A percentile compares a stretch with the other conserved stretches of the same genome.
Evolutionary conservation across 2,113 vertebrate species (phyloP).

Genomic region (Paedocypris sp.): DNA sequence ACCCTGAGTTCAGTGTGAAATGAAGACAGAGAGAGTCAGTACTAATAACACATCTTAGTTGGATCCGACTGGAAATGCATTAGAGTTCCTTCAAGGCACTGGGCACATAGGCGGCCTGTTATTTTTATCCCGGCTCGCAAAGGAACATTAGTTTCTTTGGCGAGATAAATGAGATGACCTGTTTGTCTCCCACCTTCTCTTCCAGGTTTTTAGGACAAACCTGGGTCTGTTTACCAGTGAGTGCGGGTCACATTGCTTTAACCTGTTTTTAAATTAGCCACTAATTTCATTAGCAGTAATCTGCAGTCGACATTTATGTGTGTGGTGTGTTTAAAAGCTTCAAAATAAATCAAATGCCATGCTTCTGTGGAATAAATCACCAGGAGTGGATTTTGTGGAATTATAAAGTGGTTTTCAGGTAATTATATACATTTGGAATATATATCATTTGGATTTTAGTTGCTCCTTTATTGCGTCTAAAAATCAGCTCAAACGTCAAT

Average conservation of each 20-base stretch:
- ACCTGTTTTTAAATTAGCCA: slow-evolving; percentile 37
- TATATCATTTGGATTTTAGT: too few species aligned
- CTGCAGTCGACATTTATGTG: slow-evolving; percentile 4
- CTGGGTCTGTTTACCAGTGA: slow-evolving; percentile 8
- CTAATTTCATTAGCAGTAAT: slow-evolving; percentile 26
- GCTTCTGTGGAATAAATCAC: slow-evolving; percentile 44
- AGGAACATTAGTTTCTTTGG: slow-evolving; percentile 51
- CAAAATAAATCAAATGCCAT: too few species aligned
- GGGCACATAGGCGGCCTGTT: slow-evolving; percentile 47
- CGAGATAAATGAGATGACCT: slow-evolving; percentile 59
- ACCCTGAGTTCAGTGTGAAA: slow-evolving; percentile 15
- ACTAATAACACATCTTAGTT: slow-evolving; percentile 36
- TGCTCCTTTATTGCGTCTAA: too few species aligned
- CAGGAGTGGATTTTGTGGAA: slow-evolving; percentile 50
- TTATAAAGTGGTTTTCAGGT: too few species aligned
- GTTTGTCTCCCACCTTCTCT: slow-evolving; percentile 40
- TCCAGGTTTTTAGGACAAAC: slow-evolving; percentile 4
- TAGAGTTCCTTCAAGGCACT: slow-evolving; percentile 42
- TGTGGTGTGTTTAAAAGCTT: too few species aligned
- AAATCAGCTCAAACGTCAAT: too few species aligned
- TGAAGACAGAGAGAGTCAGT: slow-evolving; percentile 7
- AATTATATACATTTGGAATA: too few species aligned
- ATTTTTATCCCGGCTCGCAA: slow-evolving; percentile 59
- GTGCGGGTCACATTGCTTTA: slow-evolving; percentile 37
- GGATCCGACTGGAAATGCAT: slow-evolving; percentile 38